Evolutionary conservation across 2,888 invertebrate genomes (phyloP), one percentile per base, ranked within the genome.

Genomic region (Doris montereyensis): DNA sequence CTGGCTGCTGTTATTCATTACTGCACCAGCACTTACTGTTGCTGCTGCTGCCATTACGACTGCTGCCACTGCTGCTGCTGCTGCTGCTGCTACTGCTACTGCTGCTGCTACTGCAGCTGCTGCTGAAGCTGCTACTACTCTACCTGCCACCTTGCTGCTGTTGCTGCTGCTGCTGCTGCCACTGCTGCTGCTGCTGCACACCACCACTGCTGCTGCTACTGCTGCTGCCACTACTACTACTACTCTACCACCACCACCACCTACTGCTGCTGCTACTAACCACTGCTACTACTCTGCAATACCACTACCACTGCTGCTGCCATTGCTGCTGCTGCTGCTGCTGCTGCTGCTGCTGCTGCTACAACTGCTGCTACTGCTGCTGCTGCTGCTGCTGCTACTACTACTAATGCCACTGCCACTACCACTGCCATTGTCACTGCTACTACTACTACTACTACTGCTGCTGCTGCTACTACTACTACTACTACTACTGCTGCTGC

Each of bases 11-110:
- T n/a, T n/a, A n/a, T n/a, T n/a, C n/a, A n/a, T n/a, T n/a, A n/a
- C n/a, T n/a, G n/a, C n/a, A n/a, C n/a, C n/a, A n/a, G n/a, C n/a
- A n/a, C 17, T 21, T 62, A 62, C 62, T 13, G n/a, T 21, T n/a
- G n/a, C 62, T 62, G n/a, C 10, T 24, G n/a, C 62, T 62, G n/a
- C 62, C 24, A 62, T 21, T 62, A 62, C 10, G 5, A 62, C 62
- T 62, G n/a, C 62, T 62, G n/a, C 62, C n/a, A 62, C 62, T 62
- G 8, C 24, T 62, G n/a, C 62, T 62, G n/a, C 62, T 62, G n/a
- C 62, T 62, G n/a, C 62, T 62, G n/a, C 62, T 62, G n/a, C 62
- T 62, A 62, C 62, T 62, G n/a, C 62, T 62, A 62, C 62, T 62
- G n/a, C 62, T 62, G n/a, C 62, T 62, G n/a, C 62, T 62, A 62